Evolutionary conservation across 2,888 invertebrate species (phyloP).

Genomic region (Gandaritis pyraliata): DNA sequence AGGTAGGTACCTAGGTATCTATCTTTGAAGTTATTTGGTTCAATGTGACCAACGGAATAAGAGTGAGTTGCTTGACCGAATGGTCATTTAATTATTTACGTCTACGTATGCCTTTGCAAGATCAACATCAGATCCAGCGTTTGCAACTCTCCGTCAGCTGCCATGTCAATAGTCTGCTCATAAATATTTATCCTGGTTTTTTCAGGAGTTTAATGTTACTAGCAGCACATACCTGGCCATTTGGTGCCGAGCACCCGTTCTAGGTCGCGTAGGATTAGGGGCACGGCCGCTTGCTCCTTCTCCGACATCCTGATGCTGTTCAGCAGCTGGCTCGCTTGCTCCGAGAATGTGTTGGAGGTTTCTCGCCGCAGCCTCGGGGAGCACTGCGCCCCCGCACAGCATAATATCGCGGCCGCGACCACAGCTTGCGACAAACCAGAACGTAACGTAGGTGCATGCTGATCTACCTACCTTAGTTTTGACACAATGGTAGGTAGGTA

Average conservation of each 20-base stretch:
- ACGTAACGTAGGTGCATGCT: not conserved
- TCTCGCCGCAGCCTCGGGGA: not conserved
- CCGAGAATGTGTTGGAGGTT: conserved; percentile 1
- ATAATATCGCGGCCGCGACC: conserved; percentile 8
- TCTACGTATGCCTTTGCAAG: no score
- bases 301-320: conserved; percentile 12
- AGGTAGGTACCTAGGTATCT: not conserved
- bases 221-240: conserved; percentile 17
- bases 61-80: no score
- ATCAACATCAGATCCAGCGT: no score
- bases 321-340: conserved; percentile 8
- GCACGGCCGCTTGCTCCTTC: not conserved
- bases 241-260: conserved; percentile 6
- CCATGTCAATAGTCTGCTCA: no score
- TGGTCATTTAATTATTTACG: no score
- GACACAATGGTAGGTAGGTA: not conserved
- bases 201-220: not conserved
- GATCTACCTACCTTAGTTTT: no score
- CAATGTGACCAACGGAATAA: no score
- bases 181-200: not conserved
- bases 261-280: conserved; percentile 5
- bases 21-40: no score
- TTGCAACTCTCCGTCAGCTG: no score
- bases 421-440: conserved; percentile 16
- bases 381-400: conserved; percentile 10